Conservation (phyloP, 2,888 invertebrate genomes). For the Galeopsomyia nigrocyanea region DNA sequence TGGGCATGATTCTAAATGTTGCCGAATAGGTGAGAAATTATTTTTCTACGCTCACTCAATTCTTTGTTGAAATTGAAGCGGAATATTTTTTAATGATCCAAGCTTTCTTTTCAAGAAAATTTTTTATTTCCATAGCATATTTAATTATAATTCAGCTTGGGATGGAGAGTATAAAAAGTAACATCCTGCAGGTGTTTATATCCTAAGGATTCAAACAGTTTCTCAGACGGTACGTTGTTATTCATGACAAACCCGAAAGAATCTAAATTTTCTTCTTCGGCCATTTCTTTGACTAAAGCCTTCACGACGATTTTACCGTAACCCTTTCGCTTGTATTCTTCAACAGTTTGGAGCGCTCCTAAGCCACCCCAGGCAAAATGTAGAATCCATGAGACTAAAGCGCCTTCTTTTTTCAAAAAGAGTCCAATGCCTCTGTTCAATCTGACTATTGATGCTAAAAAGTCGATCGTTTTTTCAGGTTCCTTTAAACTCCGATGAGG, state of each 20-base stretch:
- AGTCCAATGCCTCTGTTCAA: conserved; percentile 64
- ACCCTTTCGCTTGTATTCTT: conserved; percentile 62
- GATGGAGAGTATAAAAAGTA: no score
- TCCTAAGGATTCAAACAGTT: conserved; percentile 55
- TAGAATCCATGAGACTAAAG: conserved; percentile 65
- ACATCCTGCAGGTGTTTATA: not conserved
- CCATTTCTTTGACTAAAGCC: conserved; percentile 61
- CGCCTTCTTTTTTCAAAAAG: conserved; percentile 60
- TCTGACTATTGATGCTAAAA: conserved; percentile 58
- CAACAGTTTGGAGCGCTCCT: conserved; percentile 62
- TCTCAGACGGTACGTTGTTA: conserved; percentile 61
- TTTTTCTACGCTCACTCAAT: no score
- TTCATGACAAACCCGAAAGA: conserved; percentile 58
- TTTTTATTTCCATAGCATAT: no score
- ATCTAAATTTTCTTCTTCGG: conserved; percentile 57
- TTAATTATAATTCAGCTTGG: no score
- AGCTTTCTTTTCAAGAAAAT: no score
- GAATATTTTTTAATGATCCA: no score
- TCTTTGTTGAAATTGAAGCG: no score
- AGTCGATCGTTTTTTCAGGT: conserved; percentile 51
- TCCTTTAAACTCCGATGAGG: conserved; percentile 59
- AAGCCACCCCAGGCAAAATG: conserved; percentile 63
- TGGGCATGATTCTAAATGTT: no score
- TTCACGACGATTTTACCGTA: conserved; percentile 63
- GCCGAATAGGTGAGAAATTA: no score